Conservation (phyloP, 2,113 vertebrate species). For the Heterotilapia buettikoferi region DNA sequence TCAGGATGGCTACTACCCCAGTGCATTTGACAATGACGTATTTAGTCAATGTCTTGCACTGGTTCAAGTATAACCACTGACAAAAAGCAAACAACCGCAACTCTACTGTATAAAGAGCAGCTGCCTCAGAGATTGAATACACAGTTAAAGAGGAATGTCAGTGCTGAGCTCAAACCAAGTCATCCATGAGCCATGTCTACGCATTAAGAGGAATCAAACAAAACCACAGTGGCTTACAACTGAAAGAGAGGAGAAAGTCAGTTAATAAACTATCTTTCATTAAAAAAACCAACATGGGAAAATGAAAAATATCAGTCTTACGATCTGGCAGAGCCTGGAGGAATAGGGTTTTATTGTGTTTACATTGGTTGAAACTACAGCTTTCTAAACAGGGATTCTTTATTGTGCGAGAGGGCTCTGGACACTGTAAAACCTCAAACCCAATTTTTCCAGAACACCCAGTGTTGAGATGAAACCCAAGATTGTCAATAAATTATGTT, state of each 20-base stretch:
- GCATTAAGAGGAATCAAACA: slow-evolving; percentile 23
- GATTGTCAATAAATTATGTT: slow-evolving; percentile 41
- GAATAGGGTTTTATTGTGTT: slow-evolving; percentile 49
- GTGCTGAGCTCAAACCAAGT: slow-evolving; percentile 5
- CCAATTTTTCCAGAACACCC: slow-evolving; percentile 16
- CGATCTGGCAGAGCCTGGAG: neutral
- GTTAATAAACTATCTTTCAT: slow-evolving; percentile 5
- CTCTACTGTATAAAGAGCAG: slow-evolving; percentile 19
- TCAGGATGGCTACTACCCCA: slow-evolving; percentile 6
- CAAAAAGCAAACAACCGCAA: slow-evolving; percentile 33
- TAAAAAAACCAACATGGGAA: neutral
- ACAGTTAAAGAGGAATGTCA: slow-evolving; percentile 26
- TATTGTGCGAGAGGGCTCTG: slow-evolving; percentile 18
- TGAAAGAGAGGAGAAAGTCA: neutral
- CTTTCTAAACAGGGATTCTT: slow-evolving; percentile 28
- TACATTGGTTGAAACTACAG: slow-evolving; percentile 45
- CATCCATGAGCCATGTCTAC: slow-evolving; percentile 26
- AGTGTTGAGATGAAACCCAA: slow-evolving; percentile 41
- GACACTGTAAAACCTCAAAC: slow-evolving; percentile 29
- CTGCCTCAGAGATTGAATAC: slow-evolving; percentile 12
- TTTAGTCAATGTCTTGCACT: neutral
- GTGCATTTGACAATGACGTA: slow-evolving; percentile 20
- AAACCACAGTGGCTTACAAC: slow-evolving; percentile 33
- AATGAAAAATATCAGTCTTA: slow-evolving; percentile 13
- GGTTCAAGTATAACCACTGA: slow-evolving; percentile 30